Percentiles rank a stretch among this genome's conserved stretches.
Evolutionary conservation across 2,113 vertebrate genomes (phyloP).

Genomic region (Lophochroa leadbeateri): DNA sequence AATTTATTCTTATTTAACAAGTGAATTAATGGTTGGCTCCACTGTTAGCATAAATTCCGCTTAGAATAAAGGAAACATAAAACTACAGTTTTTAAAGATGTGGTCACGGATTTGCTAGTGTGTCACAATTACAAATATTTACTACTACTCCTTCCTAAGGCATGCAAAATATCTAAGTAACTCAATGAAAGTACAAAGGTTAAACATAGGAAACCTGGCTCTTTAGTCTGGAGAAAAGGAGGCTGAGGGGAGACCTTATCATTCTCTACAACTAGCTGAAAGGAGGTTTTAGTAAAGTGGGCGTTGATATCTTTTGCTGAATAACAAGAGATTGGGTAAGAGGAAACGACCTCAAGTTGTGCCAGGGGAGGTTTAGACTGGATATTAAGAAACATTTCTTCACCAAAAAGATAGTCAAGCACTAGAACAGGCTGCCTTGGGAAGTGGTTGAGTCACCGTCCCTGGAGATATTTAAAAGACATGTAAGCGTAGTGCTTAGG

Average conservation of each 20-base stretch:
- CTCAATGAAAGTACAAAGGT: not conserved
- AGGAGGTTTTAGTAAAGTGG: not conserved
- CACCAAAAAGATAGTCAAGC: not conserved
- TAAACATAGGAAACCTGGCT: not conserved
- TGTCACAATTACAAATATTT: not conserved
- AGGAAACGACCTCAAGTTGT: not conserved
- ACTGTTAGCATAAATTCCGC: not conserved
- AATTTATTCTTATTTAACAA: not conserved
- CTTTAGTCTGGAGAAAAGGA: not conserved
- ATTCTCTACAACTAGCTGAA: not conserved
- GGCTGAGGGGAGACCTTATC: not conserved
- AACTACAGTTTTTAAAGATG: not conserved
- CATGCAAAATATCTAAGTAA: not conserved
- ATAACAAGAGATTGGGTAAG: not conserved
- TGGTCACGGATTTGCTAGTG: not conserved
- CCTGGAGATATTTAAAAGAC: not conserved
- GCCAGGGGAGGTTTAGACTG: not conserved
- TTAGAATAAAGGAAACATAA: not conserved
- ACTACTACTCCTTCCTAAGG: not conserved
- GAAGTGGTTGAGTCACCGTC: not conserved
- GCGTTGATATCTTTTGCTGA: fast-evolving
- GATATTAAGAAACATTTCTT: not conserved
- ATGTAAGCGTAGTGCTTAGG: fast-evolving
- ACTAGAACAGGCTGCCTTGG: not conserved
- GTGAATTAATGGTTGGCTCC: not conserved